phyloP scores from a whole-genome alignment of 1,140 invertebrate genomes.

The Drosophila sturtevanti region DNA sequence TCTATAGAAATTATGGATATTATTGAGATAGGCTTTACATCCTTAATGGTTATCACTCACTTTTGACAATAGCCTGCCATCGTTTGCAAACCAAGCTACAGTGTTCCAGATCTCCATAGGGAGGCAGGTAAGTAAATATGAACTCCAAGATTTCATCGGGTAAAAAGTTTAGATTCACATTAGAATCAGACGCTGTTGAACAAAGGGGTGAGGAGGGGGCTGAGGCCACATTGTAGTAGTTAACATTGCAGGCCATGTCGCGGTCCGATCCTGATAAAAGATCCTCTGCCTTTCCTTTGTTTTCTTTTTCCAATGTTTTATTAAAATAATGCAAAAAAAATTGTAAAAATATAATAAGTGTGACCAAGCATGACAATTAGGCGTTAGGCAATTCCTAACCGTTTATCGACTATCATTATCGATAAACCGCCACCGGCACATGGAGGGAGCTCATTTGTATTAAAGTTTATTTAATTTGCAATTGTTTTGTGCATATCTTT shows the following conservation, averaged over 20 bases:
- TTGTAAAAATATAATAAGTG: neutral
- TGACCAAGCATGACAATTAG: too few species aligned
- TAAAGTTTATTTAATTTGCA: neutral
- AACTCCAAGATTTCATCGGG: constrained; percentile 97
- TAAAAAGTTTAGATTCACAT: constrained; percentile 84
- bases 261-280: constrained; percentile 19
- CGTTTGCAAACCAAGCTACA: constrained; percentile 93
- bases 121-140: constrained; percentile 93
- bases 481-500: neutral
- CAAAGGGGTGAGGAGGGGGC: neutral
- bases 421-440: neutral
- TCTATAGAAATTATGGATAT: constrained; percentile 41
- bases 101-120: constrained; percentile 93
- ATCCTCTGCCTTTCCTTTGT: constrained; percentile 15
- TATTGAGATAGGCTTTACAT: neutral
- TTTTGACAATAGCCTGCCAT: constrained; percentile 91
- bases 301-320: neutral
- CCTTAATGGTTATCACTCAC: constrained; percentile 84
- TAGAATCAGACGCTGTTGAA: constrained; percentile 14
- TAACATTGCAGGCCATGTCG: constrained; percentile 59
- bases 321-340: neutral
- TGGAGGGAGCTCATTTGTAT: neutral
- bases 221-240: constrained; percentile 37
- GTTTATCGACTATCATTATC: neutral
- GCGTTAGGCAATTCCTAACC: neutral